Base-by-base conservation (phyloP, 2,797 vertebrate genomes). In the Arnoldichthys spilopterus region DNA sequence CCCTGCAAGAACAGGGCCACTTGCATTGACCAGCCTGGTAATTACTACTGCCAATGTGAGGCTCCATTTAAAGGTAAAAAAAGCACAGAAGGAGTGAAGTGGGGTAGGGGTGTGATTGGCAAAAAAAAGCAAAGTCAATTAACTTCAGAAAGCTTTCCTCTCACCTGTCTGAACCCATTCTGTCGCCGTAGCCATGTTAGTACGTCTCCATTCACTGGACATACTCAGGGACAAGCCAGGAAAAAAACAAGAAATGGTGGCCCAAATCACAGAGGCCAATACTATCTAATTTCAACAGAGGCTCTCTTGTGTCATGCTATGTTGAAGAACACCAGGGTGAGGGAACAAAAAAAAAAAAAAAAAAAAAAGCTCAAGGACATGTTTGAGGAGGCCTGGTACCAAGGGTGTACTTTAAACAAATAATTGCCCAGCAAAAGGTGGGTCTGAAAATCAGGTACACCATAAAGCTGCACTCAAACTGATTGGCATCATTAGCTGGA, bases 41-140 rank as follows among this genome's bases (percentile, higher is more conserved):
- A 96, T 96, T 97, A 96, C 92, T 91, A 91, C 92, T 95, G 94
- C 94, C 94, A 92, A 82, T 94, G 94, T 91, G 86, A 88, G 88
- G 87, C 92, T 96, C 93, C 93, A 30, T 96, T 96, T 95, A 97
- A 95, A 97, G 94, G 95, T 96, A n/a, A n/a, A 98, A 96, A 93
- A 90, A 93, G 93, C 88, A 91, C 81, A 85, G 85, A 92, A 91
- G 89, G 91, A 94, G 90, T 89, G 84, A 86, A 24, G 56, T 61
- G 69, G 45, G 43, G 43, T 62, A 20, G 18, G 18, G 20, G 18
- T 6, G 26, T 32, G 28, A 20, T 64, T 20, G 37, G 63, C 49
- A 34, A 79, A 80, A 88, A 88, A 89, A 91, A 92, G 84, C 84
- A 95, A 95, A 93, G 87, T 91, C 94, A 95, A 96, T 96, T 95